These are phyloP conservation scores for Drosophila bunnanda DNA, from an alignment of 2,888 invertebrate species.

Conservation along the genomic window DNA sequence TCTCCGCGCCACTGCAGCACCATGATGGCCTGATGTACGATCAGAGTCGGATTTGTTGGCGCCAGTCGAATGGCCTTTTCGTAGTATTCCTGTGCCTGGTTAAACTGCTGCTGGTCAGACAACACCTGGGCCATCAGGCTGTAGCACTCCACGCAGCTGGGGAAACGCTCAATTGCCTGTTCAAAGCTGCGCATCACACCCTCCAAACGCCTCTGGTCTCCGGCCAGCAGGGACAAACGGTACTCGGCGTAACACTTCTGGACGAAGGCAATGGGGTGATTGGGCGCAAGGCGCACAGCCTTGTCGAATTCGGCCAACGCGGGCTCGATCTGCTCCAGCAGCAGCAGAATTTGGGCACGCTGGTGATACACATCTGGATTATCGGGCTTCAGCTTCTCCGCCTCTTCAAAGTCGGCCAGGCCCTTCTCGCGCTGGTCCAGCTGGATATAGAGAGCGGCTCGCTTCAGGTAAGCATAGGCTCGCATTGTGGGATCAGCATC, in stretches of 20 bases:
- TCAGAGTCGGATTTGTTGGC: slow-evolving; percentile 92
- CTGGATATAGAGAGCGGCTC: slow-evolving; percentile 94
- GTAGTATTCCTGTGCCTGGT: slow-evolving; percentile 93
- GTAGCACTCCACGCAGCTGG: slow-evolving; percentile 93
- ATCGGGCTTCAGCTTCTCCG: slow-evolving; percentile 90
- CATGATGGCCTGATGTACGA: slow-evolving; percentile 94
- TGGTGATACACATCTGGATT: slow-evolving; percentile 97
- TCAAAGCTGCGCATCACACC: slow-evolving; percentile 91
- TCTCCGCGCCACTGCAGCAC: slow-evolving; percentile 94
- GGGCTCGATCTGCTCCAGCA: slow-evolving; percentile 92
- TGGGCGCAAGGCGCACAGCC: slow-evolving; percentile 92
- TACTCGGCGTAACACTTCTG: slow-evolving; percentile 97
- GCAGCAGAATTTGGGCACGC: slow-evolving; percentile 93
- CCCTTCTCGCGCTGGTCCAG: slow-evolving; percentile 90
- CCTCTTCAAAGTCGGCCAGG: slow-evolving; percentile 91
- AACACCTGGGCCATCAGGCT: slow-evolving; percentile 96
- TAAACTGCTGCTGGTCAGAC: slow-evolving; percentile 93
- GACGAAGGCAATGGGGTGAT: slow-evolving; percentile 93
- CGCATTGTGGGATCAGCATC: slow-evolving; percentile 88
- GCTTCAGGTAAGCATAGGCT: slow-evolving; percentile 94
- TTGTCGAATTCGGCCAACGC: slow-evolving; percentile 93
- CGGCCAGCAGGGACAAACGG: slow-evolving; percentile 88
- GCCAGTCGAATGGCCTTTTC: slow-evolving; percentile 92
- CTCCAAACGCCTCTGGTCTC: slow-evolving; percentile 87
- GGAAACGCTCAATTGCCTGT: slow-evolving; percentile 91